Evolutionary conservation across 1,140 invertebrate genomes (phyloP).

Genomic region (Nasonia longicornis): DNA sequence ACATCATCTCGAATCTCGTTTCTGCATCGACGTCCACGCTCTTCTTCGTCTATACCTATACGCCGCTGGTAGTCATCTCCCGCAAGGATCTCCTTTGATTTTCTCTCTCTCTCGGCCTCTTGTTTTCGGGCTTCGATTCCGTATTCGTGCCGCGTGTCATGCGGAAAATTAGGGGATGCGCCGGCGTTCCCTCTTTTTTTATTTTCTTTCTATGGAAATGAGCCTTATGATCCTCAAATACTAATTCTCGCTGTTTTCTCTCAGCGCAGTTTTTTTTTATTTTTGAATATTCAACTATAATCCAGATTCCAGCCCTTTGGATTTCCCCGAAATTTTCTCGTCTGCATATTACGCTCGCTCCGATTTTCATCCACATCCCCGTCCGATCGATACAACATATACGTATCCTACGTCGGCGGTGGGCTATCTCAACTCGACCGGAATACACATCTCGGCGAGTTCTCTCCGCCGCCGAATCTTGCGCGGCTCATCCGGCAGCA

Average conservation of each 20-base stretch:
- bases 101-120: slow-evolving; percentile 32
- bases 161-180: slow-evolving; percentile 24
- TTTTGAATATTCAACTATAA: background rate
- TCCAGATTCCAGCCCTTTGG: background rate
- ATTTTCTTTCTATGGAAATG: slow-evolving; percentile 15
- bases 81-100: background rate
- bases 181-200: slow-evolving; percentile 1
- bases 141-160: slow-evolving; percentile 34
- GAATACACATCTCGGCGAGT: slow-evolving; percentile 57
- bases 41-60: slow-evolving; percentile 6
- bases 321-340: slow-evolving; percentile 36
- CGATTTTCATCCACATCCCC: slow-evolving; percentile 37
- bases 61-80: background rate
- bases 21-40: slow-evolving; percentile 17
- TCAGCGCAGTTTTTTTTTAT: background rate
- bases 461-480: background rate
- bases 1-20: slow-evolving; percentile 55
- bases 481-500: slow-evolving; percentile 16
- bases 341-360: slow-evolving; percentile 4
- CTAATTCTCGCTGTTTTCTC: background rate
- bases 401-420: slow-evolving; percentile 31
- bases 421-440: slow-evolving; percentile 62
- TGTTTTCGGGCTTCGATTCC: slow-evolving; percentile 18
- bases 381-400: slow-evolving; percentile 60
- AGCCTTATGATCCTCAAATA: background rate